Evolutionary conservation across 2,797 vertebrate species (phyloP), one percentile per base, ranked within the genome.

Genomic region (Tokudaia muenninki): DNA sequence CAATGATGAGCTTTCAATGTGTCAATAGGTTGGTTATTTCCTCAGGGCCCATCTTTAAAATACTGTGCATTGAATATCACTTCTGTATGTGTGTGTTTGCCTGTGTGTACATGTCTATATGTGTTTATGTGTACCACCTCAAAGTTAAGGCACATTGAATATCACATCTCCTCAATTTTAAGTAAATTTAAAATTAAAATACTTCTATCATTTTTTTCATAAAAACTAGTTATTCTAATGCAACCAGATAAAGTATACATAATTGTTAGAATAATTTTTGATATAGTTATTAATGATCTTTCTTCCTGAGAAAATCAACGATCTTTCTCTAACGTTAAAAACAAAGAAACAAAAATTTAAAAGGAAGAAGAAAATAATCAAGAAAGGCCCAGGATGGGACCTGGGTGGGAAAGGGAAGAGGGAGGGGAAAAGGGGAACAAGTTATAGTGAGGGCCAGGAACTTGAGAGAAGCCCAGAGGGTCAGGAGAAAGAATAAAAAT

Each of bases 251-350:
- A 81, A 94, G 88, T 92, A 52, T 65, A 63, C 5, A 2, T 55
- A 90, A 4, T 7, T 72, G 34, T 44, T 83, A 61, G 80, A 65
- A 3, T 50, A 75, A 31, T 34, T 89, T 95, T 55, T 57, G 29
- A 77, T 74, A 65, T 78, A 72, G 34, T 86, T 89, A 84, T 79
- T 44, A 77, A 57, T 94, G 22, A 47, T 61, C 88, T 92, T 77
- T 8, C 12, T 81, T 37, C 29, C 37, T 87, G 80, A 96, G 22
- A 29, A 94, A 96, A 87, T 75, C 6, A 70, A 52, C 57, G 2
- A n/a, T 87, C 72, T 96, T 87, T 14, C 6, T 82, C 31, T 4
- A 83, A 90, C 75, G 41, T 44, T 75, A 65, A 31, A 13, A 67
- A 67, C 0, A 14, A 26, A 65, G 1, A 65, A 67, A 34, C 31